Base-by-base conservation (phyloP, 2,113 vertebrate species). In the Tragelaphus scriptus region DNA sequence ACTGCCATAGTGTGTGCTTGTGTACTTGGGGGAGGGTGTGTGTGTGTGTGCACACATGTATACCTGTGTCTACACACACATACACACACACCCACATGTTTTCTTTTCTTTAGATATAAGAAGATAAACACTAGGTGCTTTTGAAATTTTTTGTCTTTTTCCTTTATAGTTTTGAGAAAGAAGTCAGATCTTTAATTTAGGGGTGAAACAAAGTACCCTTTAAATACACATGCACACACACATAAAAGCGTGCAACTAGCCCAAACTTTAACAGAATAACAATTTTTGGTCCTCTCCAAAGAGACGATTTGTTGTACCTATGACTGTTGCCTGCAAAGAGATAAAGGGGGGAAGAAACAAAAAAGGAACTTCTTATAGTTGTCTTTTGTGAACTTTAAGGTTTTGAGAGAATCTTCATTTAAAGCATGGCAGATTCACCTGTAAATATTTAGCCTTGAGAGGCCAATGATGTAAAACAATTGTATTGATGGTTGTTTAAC, bases 381-480 rank as follows among this genome's bases (percentile, higher is more conserved):
- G 99, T 99, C 99, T 99, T 98, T 99, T 99, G 99, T 99, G 99
- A 99, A 99, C 99, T 99, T 98, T 99, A 99, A 99, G 98, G 99
- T 99, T 99, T 99, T 99, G 99, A 99, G 98, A 99, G 99, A 99
- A 99, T 98, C 99, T 99, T 99, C 99, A 99, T 99, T 98, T 99
- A 99, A 97, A 99, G 99, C 99, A 99, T 99, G 99, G 99, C 99
- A 99, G 99, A 99, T 99, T 99, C 99, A 99, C 99, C 99, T 99
- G 99, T 99, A 99, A 99, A 99, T 99, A 99, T 99, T 98, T 98
- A 99, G 99, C 99, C 99, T 99, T 98, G 98, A 99, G 99, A 99
- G 99, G 99, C 99, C 99, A 99, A 99, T 99, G 99, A 99, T 99
- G 99, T 99, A 99, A 99, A 99, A 99, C 99, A 99, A 98, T 99